Conservation (phyloP, 2,113 vertebrate genomes). For the Cyprinodon brontotheroides region DNA sequence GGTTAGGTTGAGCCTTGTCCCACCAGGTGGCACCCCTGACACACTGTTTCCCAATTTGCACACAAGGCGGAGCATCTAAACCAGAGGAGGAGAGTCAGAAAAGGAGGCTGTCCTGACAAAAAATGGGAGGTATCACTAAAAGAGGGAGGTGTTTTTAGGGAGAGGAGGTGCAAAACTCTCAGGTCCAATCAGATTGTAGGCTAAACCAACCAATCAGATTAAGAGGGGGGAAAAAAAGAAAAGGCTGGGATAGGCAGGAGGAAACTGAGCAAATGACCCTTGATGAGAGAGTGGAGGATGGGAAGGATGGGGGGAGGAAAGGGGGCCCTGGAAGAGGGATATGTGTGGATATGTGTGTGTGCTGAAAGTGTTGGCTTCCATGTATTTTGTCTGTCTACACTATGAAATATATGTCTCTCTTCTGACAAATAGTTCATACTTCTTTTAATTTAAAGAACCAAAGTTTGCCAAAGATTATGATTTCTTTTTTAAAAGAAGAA, state of each 20-base stretch:
- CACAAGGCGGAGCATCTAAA: slow-evolving; percentile 31
- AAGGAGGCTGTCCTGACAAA: slow-evolving; percentile 1
- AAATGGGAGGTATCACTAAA: slow-evolving; percentile 33
- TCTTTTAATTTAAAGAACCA: slow-evolving; percentile 38
- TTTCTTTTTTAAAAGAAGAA: slow-evolving; percentile 15
- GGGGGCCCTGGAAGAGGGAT: slow-evolving; percentile 41
- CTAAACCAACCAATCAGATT: slow-evolving; percentile 65
- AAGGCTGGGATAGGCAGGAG: slow-evolving; percentile 58
- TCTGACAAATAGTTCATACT: slow-evolving; percentile 18
- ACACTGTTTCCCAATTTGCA: not conserved
- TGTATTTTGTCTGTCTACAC: slow-evolving; percentile 35
- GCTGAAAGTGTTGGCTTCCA: slow-evolving; percentile 4
- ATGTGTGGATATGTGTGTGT: slow-evolving; percentile 2
- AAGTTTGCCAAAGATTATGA: slow-evolving; percentile 8
- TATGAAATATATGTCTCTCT: slow-evolving; percentile 39
- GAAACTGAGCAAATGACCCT: slow-evolving; percentile 74
- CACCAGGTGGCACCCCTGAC: slow-evolving; percentile 60
- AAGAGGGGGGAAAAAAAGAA: slow-evolving; percentile 17
- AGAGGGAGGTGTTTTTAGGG: slow-evolving; percentile 29
- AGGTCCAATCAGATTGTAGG: slow-evolving; percentile 55
- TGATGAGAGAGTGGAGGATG: slow-evolving; percentile 65
- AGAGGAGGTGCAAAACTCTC: slow-evolving; percentile 21
- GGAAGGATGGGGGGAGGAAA: slow-evolving; percentile 44
- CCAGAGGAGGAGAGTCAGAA: slow-evolving; percentile 30
- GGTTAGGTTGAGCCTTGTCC: not conserved